phyloP scores from a whole-genome alignment of 2,888 invertebrate species.

The Leptothorax acervorum region DNA sequence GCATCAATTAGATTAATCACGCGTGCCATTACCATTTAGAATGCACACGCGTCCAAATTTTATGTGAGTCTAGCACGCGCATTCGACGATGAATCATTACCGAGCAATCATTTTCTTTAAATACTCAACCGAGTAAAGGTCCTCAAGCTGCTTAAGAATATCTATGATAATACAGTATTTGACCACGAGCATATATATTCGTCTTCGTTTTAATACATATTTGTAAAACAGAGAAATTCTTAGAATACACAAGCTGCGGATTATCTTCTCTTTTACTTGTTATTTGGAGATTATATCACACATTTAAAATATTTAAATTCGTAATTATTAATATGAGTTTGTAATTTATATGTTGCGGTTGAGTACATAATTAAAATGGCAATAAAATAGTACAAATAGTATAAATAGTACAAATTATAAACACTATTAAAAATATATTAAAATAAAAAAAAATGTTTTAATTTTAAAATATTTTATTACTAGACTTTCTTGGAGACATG shows the following conservation, averaged over 20 bases:
- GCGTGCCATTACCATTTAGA: conserved; percentile 79
- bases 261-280: not conserved
- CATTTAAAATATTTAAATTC: conserved; percentile 7
- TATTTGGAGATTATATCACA: not conserved
- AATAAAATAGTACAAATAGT: conserved; percentile 7
- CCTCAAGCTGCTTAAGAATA: conserved; percentile 1
- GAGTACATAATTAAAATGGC: not conserved
- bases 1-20: conserved; percentile 84
- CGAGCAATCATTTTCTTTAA: conserved; percentile 46
- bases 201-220: not conserved
- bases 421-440: not conserved
- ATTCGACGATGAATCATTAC: conserved; percentile 76
- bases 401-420: conserved; percentile 3
- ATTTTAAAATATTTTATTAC: not conserved
- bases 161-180: conserved; percentile 27
- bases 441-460: not conserved
- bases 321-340: not conserved
- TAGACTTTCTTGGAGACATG: not conserved
- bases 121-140: not conserved
- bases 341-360: not conserved
- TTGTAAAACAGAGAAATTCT: not conserved
- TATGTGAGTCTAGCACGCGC: conserved; percentile 66
- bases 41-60: conserved; percentile 71
- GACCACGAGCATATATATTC: not conserved
- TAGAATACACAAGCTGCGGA: not conserved